Base-by-base conservation (phyloP, 2,888 invertebrate genomes). In the Abrostola triplasia region DNA sequence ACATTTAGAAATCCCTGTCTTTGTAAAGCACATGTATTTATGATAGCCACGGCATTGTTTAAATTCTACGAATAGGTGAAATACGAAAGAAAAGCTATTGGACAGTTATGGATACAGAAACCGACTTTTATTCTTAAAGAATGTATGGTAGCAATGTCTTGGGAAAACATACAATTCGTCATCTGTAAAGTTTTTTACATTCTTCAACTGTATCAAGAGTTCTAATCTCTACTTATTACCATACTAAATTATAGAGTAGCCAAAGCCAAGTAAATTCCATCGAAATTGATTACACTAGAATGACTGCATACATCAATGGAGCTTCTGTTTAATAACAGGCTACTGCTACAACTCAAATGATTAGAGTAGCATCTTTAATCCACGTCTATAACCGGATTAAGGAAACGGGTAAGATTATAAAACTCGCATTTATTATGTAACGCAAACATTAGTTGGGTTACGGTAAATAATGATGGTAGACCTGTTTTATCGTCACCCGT, bases 401-500 rank as follows among this genome's bases (percentile, higher is more conserved):
- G 70, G 78, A 77, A 74, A 64, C 52, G 11, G 57, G 56, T 37
- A 55, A 41, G 55, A 67, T 73, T 56, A 74, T 59, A 51, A 57
- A 76, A 74, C 60, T 63, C 57, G 54, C 41, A 73, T 70, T 63
- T 54, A 75, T 66, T 51, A 57, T 41, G 49, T 65, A 49, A 57
- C 59, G 51, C 49, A 65, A 64, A 65, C 67, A 77, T 74, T 67
- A 64, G 66, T 52, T 55, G 36, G 63, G 40, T 74, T 71, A 68
- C 78, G 75, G 76, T 76, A 68, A 65, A 73, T 74, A 65, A 67
- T 55, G 9, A 66, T 44, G 35, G n/a, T 11, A 4, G 48, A 65
- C 71, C 58, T 67, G 76, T 77, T 64, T 49, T 77, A 64, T 70
- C 73, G 64, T 76, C 69, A 66, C 64, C 57, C 5, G 65, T 52